A percentile compares a stretch with the other conserved stretches of the same genome.
These are phyloP conservation scores for Physocephala rufipes DNA, from an alignment of 2,888 invertebrate genomes.

Conservation along the genomic window DNA sequence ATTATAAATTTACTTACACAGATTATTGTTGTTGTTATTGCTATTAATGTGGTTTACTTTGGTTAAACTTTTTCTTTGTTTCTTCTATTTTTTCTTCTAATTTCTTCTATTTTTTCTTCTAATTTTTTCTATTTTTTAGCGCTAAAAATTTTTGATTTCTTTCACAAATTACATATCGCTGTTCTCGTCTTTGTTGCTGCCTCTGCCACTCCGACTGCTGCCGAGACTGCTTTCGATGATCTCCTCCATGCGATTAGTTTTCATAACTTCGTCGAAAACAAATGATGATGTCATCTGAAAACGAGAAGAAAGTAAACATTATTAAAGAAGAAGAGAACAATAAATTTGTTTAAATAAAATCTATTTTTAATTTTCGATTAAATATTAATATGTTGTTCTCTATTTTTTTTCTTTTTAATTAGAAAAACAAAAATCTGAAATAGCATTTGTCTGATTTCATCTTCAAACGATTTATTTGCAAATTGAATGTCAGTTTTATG, in stretches of 20 bases:
- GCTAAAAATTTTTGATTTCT: no score
- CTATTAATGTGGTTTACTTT: background rate
- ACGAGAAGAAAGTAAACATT: no score
- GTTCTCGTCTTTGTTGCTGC: no score
- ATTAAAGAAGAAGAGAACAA: background rate
- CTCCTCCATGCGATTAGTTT: no score
- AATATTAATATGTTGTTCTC: constrained; percentile 34
- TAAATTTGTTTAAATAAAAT: constrained; percentile 35
- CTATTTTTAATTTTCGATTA: constrained; percentile 39
- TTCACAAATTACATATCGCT: no score
- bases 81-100: background rate
- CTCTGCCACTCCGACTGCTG: no score
- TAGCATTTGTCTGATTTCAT: no score
- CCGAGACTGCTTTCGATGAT: no score
- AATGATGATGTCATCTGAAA: no score
- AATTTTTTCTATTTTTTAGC: no score
- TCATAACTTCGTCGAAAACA: no score
- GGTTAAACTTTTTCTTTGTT: background rate
- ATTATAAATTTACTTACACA: background rate
- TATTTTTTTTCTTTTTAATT: background rate
- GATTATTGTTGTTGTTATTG: background rate
- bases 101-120: no score
- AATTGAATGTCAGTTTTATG: constrained; percentile 32
- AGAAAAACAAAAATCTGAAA: background rate
- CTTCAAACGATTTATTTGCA: constrained; percentile 1